A percentile compares a stretch with the other conserved stretches of the same genome.
Evolutionary conservation across 2,888 invertebrate genomes (phyloP).

Genomic region (Muscina levida): DNA sequence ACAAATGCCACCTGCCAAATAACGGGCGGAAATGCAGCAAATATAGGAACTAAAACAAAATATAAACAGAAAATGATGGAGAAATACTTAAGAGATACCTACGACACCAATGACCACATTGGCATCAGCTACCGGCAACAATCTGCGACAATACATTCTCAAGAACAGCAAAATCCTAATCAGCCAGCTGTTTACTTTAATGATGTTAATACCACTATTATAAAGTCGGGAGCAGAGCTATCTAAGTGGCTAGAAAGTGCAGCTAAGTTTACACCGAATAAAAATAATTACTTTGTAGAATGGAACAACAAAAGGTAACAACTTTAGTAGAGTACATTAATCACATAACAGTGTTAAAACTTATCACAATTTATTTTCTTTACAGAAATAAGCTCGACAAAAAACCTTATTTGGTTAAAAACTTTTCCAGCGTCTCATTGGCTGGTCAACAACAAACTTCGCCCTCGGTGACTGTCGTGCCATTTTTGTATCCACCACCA

Average conservation of each 20-base stretch:
- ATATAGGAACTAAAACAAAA: conserved; percentile 76
- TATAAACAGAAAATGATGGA: conserved; percentile 84
- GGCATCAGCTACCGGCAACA: background rate
- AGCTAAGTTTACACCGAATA: conserved; percentile 86
- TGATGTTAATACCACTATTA: conserved; percentile 68
- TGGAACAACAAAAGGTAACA: conserved; percentile 79
- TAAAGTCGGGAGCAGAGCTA: conserved; percentile 82
- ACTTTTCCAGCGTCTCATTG: conserved; percentile 30
- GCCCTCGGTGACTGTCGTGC: conserved; percentile 66
- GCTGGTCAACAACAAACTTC: conserved; percentile 47
- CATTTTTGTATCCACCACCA: conserved; percentile 46
- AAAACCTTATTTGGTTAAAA: too few relatives aligned
- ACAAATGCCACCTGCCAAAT: conserved; percentile 68
- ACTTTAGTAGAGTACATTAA: background rate
- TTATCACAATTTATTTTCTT: background rate
- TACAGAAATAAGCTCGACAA: conserved; percentile 72
- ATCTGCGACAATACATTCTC: background rate
- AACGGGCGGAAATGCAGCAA: conserved; percentile 54
- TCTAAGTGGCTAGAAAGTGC: conserved; percentile 89
- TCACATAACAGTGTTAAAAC: background rate
- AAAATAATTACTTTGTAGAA: conserved; percentile 86
- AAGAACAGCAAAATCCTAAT: conserved; percentile 28
- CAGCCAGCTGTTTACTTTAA: conserved; percentile 16
- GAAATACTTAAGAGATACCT: conserved; percentile 81
- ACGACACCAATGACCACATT: conserved; percentile 29